Base-by-base conservation (phyloP, 1,140 invertebrate genomes). In the Heliconius melpomene region DNA sequence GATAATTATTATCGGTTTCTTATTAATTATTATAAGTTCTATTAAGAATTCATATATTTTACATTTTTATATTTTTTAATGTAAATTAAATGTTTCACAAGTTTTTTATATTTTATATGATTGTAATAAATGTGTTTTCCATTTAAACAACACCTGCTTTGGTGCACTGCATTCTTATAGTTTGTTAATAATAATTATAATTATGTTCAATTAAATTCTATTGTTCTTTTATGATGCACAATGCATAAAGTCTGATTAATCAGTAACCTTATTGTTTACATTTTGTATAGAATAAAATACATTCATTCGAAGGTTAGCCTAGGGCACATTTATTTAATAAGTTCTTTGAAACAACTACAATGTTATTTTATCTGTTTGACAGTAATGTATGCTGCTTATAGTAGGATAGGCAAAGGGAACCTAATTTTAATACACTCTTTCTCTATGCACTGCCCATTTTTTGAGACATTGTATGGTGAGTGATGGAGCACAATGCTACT, bases 1-100 rank as follows among this genome's bases (percentile, higher is more conserved):
- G 75, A 83, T 79, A 79, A 66, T 66, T 16, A 29, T 29, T 66
- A 66, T 66, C 13, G 9, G 6, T 66, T 66, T 29, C 23, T 66
- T 26, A 66, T 29, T 26, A 46, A 46, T 46, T 66, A 3, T 66
- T 60, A 66, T 5, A 16, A 11, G n/a, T 66, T 9, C 9, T 13
- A 3, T 5, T 66, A 60, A 60, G 1, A 26, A 60, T 26, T 16
- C 20, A n/a, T 32, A 32, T 66, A 13, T 66, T 26, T 66, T 26
- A 3, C 11, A 40, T 13, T 46, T 13, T 46, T 46, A 46, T 46
- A 46, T 3, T 13, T 26, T 26, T 26, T 26, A 1, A 18, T 52
- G 50, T 20, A 52, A 18, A 52, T 66, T 26, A 26, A 29, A 29
- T 13, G 8, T 66, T 66, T 66, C 9, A 26, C 26, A 11, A 29